A percentile compares a stretch with the other conserved stretches of the same genome.
Conservation (phyloP, 2,113 vertebrate species). For the Aspidoscelis tigris region DNA sequence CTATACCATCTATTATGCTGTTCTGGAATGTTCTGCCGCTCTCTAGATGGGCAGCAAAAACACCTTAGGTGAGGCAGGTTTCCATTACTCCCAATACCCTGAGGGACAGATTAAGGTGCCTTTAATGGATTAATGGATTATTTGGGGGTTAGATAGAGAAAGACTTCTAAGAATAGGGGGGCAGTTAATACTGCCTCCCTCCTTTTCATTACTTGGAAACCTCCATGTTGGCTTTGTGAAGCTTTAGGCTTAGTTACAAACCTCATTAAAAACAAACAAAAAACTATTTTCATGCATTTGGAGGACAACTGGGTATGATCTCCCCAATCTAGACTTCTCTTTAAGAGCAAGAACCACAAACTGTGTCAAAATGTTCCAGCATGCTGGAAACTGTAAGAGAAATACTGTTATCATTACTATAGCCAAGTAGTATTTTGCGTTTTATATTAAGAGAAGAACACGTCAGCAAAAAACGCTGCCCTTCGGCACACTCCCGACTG, state of each 20-base stretch:
- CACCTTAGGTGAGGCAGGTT: no score
- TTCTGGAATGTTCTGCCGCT: background rate
- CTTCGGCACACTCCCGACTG: constrained; percentile 4
- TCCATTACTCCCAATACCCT: no score
- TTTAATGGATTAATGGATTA: no score
- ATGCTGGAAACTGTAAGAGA: background rate
- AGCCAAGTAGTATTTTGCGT: background rate
- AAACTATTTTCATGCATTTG: constrained; percentile 15
- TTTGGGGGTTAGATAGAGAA: no score
- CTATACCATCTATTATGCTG: background rate
- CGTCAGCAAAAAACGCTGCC: constrained; percentile 27
- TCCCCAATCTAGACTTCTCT: background rate
- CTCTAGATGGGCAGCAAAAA: background rate
- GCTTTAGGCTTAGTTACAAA: background rate
- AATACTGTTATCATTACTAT: background rate
- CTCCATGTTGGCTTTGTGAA: no score
- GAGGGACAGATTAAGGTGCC: no score
- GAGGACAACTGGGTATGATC: constrained; percentile 7
- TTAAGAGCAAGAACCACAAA: background rate
- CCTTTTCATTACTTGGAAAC: no score
- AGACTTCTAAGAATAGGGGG: no score
- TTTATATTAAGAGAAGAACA: background rate
- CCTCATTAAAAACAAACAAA: constrained; percentile 25
- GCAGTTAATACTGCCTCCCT: no score
- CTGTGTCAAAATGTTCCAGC: constrained; percentile 2